Base-by-base conservation (phyloP, 2,113 vertebrate species). In the Labrus mixtus region DNA sequence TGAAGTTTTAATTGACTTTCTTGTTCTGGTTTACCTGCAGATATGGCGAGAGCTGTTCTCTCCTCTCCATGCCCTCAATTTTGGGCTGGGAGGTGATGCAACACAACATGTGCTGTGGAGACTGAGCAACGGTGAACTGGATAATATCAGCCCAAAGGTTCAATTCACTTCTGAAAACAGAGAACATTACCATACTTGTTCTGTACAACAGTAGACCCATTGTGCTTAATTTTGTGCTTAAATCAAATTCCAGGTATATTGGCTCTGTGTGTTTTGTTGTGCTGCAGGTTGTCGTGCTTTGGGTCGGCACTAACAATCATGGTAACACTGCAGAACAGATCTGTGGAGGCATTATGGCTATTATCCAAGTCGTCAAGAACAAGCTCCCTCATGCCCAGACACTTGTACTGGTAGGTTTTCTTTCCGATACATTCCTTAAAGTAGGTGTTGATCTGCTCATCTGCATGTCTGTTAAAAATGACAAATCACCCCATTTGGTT, bases 21-120 rank as follows among this genome's bases (percentile, higher is more conserved):
- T 54, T 62, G 57, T 58, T 77, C 19, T 75, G 17, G 10, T 64
- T 73, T 82, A 37, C 63, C 79, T 60, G 48, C 89, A 97, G 97
- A 93, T 97, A 64, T 97, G 97, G 97, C 89, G 96, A 48, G 94
- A 97, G 71, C 91, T 97, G 63, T 97, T 97, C 82, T 97, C 96
- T 22, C 97, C 97, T 16, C 95, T 97, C 25, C 96, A 97, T 9
- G 95, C 95, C 6, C 94, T 97, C 29, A 97, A 97, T 88, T 97
- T 97, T 79, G 96, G 97, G 65, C 92, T 97, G 3, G 95, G 96
- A 8, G 94, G 96, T 4, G 97, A 97, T 71, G 94, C 91, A 73
- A 97, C 96, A 0, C 96, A 97, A 77, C 95, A 97, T 39, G 96
- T 97, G 45, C 90, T 97, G n/a, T 97, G 97, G 97, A 93, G 97